Percentiles rank a stretch among this genome's conserved stretches.
Evolutionary conservation across 2,113 vertebrate species (phyloP).

Genomic region (Phaethornis superciliosus): DNA sequence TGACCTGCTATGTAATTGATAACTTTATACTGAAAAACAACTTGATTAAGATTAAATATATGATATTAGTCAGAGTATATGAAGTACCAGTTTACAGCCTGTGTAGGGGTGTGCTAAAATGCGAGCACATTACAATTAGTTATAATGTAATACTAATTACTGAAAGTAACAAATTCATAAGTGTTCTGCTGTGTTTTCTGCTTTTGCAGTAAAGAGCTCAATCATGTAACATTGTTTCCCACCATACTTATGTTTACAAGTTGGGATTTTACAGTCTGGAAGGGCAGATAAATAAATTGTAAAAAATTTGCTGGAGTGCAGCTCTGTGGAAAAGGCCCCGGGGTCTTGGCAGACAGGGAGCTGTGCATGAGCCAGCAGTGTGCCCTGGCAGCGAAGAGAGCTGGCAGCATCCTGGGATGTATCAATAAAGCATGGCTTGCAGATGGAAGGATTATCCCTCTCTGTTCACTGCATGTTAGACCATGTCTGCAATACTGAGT

Average conservation of each 20-base stretch:
- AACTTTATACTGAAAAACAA: not conserved
- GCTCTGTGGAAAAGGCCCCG: conserved; percentile 20
- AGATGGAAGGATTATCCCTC: not conserved
- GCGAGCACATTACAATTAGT: not conserved
- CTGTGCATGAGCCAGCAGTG: not conserved
- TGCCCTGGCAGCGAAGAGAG: conserved; percentile 10
- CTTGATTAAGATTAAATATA: not conserved
- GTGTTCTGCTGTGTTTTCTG: not conserved
- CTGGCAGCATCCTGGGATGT: not conserved
- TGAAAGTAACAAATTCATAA: not conserved
- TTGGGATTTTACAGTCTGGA: not conserved
- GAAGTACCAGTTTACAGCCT: not conserved
- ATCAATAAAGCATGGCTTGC: not conserved
- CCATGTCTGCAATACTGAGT: not conserved
- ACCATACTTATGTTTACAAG: not conserved
- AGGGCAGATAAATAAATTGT: not conserved
- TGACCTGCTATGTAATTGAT: rapidly evolving
- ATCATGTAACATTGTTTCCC: not conserved
- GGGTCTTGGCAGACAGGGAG: not conserved
- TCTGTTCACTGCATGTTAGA: not conserved
- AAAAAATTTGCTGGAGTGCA: not conserved
- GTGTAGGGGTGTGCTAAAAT: not conserved
- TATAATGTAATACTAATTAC: not conserved
- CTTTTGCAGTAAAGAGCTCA: not conserved
- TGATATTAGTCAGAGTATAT: not conserved